These are phyloP conservation scores for Hemichromis elongatus DNA, from an alignment of 2,113 vertebrate species.

Conservation along the genomic window DNA sequence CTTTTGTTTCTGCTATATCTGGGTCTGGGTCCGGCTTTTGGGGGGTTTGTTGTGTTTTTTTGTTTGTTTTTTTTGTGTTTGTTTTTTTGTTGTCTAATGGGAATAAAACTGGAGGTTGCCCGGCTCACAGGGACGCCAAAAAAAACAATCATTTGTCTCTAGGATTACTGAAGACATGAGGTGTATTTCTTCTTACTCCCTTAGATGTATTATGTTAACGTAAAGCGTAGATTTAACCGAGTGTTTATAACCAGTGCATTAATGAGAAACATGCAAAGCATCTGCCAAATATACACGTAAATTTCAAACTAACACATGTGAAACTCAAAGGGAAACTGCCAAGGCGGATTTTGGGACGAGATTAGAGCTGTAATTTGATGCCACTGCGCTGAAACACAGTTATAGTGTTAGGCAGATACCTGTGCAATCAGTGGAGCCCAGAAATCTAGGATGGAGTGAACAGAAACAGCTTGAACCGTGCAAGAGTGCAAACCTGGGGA, in stretches of 20 bases:
- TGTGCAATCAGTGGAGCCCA: not conserved
- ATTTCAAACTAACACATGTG: constrained; percentile 32
- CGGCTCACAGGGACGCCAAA: constrained; percentile 25
- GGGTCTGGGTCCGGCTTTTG: not conserved
- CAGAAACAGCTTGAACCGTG: not conserved
- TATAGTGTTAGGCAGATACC: not conserved
- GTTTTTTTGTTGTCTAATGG: constrained; percentile 20
- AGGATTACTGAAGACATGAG: constrained; percentile 28
- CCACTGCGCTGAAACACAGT: not conserved
- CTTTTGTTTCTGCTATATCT: constrained; percentile 41
- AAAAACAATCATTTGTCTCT: constrained; percentile 54
- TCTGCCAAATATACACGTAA: constrained; percentile 58
- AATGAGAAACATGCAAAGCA: constrained; percentile 34
- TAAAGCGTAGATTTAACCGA: constrained; percentile 41
- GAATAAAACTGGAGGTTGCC: constrained; percentile 31
- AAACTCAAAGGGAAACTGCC: constrained; percentile 13
- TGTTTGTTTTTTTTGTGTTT: not conserved
- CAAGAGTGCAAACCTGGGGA: not conserved
- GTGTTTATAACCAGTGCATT: constrained; percentile 56
- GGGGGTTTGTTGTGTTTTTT: not conserved
- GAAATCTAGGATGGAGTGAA: not conserved
- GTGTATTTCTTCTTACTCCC: constrained; percentile 28
- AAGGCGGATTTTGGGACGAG: not conserved
- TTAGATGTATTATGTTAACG: constrained; percentile 31
- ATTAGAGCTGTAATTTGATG: constrained; percentile 3